Evolutionary conservation across 2,113 vertebrate genomes (phyloP).

Genomic region (Bos indicus): DNA sequence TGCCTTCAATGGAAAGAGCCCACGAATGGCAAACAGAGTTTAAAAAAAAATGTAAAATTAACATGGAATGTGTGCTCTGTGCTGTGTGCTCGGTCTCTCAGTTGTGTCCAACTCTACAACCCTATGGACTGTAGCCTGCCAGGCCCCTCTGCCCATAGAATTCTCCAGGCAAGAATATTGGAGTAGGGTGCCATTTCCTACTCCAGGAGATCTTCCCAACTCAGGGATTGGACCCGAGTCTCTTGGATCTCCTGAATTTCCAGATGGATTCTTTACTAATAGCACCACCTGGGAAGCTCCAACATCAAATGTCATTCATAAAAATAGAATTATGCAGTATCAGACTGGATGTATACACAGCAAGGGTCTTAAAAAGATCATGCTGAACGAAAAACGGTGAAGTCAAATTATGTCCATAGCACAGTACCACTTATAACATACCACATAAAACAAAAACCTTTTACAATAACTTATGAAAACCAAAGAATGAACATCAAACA

Average conservation of each 20-base stretch:
- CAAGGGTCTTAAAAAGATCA: not conserved
- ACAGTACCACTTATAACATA: not conserved
- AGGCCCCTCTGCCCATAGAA: not conserved
- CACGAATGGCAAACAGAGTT: not conserved
- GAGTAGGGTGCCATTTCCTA: not conserved
- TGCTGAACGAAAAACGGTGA: not conserved
- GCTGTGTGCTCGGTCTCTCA: not conserved
- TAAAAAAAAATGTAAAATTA: not conserved
- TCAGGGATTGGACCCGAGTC: not conserved
- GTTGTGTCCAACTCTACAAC: not conserved
- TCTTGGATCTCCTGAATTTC: not conserved
- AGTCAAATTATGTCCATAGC: not conserved
- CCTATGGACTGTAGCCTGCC: not conserved
- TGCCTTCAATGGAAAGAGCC: not conserved
- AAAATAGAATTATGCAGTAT: not conserved
- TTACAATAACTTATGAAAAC: not conserved
- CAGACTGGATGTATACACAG: not conserved
- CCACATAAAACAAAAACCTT: not conserved
- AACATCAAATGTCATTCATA: not conserved
- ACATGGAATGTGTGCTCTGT: not conserved
- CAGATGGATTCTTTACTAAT: not conserved
- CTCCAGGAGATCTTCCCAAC: not conserved
- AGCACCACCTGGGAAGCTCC: not conserved
- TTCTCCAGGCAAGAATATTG: not conserved
- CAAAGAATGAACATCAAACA: not conserved